Conservation (phyloP, 1,140 invertebrate genomes). For the Hetaerina americana region DNA sequence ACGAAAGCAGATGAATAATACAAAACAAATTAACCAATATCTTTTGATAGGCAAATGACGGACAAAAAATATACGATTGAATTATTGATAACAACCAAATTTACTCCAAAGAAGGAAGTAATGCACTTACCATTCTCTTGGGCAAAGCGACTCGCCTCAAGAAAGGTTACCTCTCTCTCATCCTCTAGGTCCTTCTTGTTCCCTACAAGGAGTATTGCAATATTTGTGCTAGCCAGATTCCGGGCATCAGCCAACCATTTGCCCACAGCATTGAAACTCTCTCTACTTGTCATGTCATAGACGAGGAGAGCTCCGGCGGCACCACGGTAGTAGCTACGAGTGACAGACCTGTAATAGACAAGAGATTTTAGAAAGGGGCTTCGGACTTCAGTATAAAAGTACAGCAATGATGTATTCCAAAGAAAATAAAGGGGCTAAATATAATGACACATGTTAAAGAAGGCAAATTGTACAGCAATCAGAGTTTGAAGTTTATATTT, state of each 20-base stretch:
- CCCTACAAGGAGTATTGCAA: conserved; percentile 65
- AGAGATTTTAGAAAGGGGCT: conserved; percentile 25
- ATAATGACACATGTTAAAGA: no score
- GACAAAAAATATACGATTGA: not conserved
- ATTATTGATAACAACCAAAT: not conserved
- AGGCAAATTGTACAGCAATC: no score
- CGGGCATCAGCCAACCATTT: conserved; percentile 77
- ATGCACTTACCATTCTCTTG: conserved; percentile 56
- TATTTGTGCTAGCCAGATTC: conserved; percentile 74
- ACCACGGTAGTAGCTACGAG: conserved; percentile 65
- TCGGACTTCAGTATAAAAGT: not conserved
- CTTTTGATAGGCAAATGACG: not conserved
- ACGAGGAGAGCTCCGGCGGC: conserved; percentile 68
- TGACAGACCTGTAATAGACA: conserved; percentile 48
- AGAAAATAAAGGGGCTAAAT: not conserved
- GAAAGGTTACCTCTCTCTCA: conserved; percentile 62
- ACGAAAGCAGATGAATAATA: no score
- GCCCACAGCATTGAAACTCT: conserved; percentile 65
- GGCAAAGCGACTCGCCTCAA: conserved; percentile 68
- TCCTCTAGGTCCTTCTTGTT: conserved; percentile 72
- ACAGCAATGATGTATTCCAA: not conserved
- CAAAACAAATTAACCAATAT: no score
- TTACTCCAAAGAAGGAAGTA: not conserved
- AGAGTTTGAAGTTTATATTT: no score
- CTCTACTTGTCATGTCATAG: conserved; percentile 66